These are phyloP conservation scores for Mormyrops attenuatus DNA, from an alignment of 2,797 vertebrate genomes.

Conservation along the genomic window DNA sequence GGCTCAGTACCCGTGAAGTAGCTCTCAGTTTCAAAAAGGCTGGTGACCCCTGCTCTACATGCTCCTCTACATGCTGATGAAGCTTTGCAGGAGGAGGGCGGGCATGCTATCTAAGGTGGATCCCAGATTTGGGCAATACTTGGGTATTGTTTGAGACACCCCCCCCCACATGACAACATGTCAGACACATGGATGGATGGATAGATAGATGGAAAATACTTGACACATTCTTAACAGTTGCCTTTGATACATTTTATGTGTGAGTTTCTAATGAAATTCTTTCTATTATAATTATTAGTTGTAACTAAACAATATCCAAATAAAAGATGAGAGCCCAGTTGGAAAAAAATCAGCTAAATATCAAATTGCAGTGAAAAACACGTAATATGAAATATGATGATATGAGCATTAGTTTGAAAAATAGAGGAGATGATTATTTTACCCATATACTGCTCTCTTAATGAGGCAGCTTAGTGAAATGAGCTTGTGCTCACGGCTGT, in stretches of 20 bases:
- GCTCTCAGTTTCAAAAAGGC: no score
- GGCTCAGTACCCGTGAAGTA: no score
- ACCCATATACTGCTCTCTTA: slow-evolving; percentile 58
- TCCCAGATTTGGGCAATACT: not conserved
- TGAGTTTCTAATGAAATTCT: not conserved
- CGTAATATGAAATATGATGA: slow-evolving; percentile 41
- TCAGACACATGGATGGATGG: not conserved
- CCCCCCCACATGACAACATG: not conserved
- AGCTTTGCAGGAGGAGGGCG: not conserved
- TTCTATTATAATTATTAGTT: not conserved
- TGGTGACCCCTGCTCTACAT: not conserved
- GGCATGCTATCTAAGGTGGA: not conserved
- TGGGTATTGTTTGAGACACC: not conserved
- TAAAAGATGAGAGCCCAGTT: not conserved
- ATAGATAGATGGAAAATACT: not conserved
- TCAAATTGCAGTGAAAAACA: slow-evolving; percentile 43
- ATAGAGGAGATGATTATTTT: slow-evolving; percentile 63
- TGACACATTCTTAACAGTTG: not conserved
- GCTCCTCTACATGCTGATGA: not conserved
- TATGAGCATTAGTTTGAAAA: slow-evolving; percentile 64
- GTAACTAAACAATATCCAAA: not conserved
- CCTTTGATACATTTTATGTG: not conserved
- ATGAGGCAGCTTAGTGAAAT: slow-evolving; percentile 54
- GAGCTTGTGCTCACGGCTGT: slow-evolving; percentile 47
- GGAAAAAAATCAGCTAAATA: not conserved